Evolutionary conservation across 92 coral and sea anemone species (phyloP).

Genomic region (Epizoanthus fatuus): DNA sequence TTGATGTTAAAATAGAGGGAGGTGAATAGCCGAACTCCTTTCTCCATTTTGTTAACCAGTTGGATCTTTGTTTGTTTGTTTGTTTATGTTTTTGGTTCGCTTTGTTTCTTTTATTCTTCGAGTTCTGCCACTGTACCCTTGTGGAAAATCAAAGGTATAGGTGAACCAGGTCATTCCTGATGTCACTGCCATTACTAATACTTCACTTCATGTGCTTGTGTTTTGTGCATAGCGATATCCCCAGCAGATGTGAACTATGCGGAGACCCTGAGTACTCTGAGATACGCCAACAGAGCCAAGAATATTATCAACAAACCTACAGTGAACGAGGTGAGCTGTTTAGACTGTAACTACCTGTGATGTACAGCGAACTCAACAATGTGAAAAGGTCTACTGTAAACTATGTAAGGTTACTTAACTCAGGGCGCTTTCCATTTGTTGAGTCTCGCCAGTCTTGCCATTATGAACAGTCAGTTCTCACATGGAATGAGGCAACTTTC

Average conservation of each 20-base stretch:
- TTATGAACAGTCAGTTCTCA: not conserved
- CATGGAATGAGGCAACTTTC: not conserved
- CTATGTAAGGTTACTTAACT: not conserved
- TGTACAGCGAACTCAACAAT: too few relatives aligned
- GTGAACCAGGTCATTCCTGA: too few relatives aligned
- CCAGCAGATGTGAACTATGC: constrained; percentile 99
- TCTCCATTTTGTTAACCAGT: too few relatives aligned
- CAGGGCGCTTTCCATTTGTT: too few relatives aligned
- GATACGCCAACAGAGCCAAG: constrained; percentile 99
- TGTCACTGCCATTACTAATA: not conserved
- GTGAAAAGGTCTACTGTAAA: not conserved
- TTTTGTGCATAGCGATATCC: constrained; percentile 83
- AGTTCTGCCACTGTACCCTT: not conserved
- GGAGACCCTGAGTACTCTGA: constrained; percentile 95
- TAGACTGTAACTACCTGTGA: not conserved
- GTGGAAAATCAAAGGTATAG: too few relatives aligned
- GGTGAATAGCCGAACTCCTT: too few relatives aligned
- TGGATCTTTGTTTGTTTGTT: too few relatives aligned
- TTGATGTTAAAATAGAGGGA: too few relatives aligned
- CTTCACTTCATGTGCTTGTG: not conserved
- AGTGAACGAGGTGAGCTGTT: constrained; percentile 82
- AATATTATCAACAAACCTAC: constrained; percentile 99
- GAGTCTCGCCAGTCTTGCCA: not conserved
- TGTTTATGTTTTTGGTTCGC: too few relatives aligned
- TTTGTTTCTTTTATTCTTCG: not conserved